These are phyloP conservation scores for Mus spicilegus DNA, from an alignment of 2,113 vertebrate species.

Conservation along the genomic window DNA sequence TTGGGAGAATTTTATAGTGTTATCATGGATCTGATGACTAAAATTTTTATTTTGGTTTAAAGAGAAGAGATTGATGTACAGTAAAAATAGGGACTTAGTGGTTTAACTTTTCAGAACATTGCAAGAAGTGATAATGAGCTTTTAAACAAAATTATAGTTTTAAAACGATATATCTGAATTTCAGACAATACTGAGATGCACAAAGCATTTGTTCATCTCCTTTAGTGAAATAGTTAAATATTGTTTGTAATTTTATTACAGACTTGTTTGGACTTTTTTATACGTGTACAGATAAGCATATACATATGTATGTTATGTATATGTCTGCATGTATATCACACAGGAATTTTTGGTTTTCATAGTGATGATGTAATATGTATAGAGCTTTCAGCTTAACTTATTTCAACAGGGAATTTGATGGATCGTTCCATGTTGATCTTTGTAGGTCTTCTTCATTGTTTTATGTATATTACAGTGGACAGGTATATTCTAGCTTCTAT, in stretches of 20 bases:
- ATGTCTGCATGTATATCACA: neutral
- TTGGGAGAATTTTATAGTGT: conserved; percentile 54
- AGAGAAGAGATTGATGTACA: conserved; percentile 19
- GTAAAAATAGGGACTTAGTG: conserved; percentile 14
- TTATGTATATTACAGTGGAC: conserved; percentile 33
- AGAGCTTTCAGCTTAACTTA: neutral
- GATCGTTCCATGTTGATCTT: neutral
- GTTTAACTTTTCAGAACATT: neutral
- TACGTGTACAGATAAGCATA: conserved; percentile 34
- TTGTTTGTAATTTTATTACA: conserved; percentile 8
- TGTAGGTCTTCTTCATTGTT: neutral
- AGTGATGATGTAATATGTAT: neutral
- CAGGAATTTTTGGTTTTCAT: neutral
- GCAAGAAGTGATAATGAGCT: neutral
- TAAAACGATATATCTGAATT: neutral
- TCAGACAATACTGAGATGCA: neutral
- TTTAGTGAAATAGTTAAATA: conserved; percentile 25
- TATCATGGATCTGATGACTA: conserved; percentile 44
- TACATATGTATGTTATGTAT: neutral
- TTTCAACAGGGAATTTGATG: neutral
- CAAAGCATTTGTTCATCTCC: conserved; percentile 24
- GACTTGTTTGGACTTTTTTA: conserved; percentile 34
- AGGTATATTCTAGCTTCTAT: neutral
- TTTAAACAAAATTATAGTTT: conserved; percentile 39
- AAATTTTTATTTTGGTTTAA: conserved; percentile 53